Evolutionary conservation across 2,888 invertebrate genomes (phyloP), one percentile per base, ranked within the genome.

Genomic region (Bursaphelenchus okinawaensis): DNA sequence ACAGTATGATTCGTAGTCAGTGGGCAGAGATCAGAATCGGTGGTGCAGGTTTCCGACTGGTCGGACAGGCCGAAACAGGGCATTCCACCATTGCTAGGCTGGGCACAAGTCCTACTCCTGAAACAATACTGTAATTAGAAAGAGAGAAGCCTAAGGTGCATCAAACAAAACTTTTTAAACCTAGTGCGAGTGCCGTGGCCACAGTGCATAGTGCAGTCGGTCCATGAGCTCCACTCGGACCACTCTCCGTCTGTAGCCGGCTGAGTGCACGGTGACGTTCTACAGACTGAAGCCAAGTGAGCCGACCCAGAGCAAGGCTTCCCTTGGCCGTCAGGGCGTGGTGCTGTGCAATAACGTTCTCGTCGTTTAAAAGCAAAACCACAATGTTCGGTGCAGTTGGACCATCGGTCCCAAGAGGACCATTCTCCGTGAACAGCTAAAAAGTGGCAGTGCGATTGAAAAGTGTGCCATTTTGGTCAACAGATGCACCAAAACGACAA

Each of bases 221-320:
- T 75, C 81, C 80, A 81, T 54, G 70, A 68, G 58, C 76, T 73
- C 81, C 81, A 81, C 12, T 66, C 62, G 22, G 75, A 69, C 79
- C 79, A 80, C 19, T 70, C 70, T 8, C 80, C 79, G 62, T 76
- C 76, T 27, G 66, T 68, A 31, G 67, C 52, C 28, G 20, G 55
- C 73, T 54, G 24, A 31, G 56, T 51, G 40, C 70, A 73, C 20
- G 60, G 28, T 12, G 52, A 56, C 8, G 62, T 65, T 4, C 56
- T 62, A 51, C 79, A 79, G 24, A 77, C 65, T 8, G 77, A 68
- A 12, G 75, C 77, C 68, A 77, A 75, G 54, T 75, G 71, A 19
- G 77, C 78, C 20, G 76, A 65, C 65, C 79, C 79, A 6, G 57
- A 52, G 68, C 79, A 79, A n/a, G 68, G 40, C 52, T 66, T 59